These are phyloP conservation scores for Chlorodrepanis virens DNA, from an alignment of 2,113 vertebrate genomes.

Conservation along the genomic window DNA sequence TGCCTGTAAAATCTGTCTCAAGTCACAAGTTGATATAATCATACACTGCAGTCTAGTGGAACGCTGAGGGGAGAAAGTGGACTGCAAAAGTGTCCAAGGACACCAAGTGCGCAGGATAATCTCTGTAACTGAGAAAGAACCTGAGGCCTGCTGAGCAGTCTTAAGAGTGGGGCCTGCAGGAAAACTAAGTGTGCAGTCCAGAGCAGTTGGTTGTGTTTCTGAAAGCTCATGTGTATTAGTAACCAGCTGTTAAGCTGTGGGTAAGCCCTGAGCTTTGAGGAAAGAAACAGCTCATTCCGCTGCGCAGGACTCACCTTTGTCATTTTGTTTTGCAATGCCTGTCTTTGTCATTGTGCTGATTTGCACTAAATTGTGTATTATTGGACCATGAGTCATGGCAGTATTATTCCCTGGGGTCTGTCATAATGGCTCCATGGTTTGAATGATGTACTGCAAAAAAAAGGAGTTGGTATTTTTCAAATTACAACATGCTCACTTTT, in stretches of 20 bases:
- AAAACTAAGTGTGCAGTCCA: neutral
- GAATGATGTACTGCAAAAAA: neutral
- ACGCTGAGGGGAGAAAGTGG: neutral
- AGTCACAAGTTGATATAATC: neutral
- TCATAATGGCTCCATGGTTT: conserved; percentile 28
- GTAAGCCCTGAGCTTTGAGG: neutral
- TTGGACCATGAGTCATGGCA: neutral
- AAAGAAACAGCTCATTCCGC: neutral
- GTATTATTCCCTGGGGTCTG: neutral
- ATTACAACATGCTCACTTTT: conserved; percentile 12
- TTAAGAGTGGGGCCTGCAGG: neutral
- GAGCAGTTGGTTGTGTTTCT: neutral
- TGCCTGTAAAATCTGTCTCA: neutral
- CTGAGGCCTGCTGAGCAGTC: neutral
- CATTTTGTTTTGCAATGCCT: neutral
- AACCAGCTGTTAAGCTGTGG: neutral
- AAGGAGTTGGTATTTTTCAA: conserved; percentile 20
- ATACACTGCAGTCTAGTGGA: neutral
- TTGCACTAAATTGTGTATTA: neutral
- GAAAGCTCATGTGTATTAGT: neutral
- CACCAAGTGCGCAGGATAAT: neutral
- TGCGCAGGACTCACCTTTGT: neutral
- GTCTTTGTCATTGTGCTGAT: neutral
- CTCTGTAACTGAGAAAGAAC: neutral
- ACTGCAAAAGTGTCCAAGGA: neutral